Evolutionary conservation across 1,140 invertebrate species (phyloP).

Genomic region (Mylabris phalerata): DNA sequence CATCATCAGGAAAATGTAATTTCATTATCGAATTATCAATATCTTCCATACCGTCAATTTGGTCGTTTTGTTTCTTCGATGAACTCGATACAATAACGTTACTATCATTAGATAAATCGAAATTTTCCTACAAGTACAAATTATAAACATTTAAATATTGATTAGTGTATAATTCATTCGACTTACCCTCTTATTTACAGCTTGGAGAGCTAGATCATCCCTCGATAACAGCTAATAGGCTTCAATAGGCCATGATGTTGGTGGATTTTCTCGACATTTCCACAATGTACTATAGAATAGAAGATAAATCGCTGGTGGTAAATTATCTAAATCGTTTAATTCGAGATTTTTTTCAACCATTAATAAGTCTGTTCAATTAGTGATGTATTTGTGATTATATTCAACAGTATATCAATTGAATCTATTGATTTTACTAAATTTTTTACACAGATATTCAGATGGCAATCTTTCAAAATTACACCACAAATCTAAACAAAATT

Average conservation of each 20-base stretch:
- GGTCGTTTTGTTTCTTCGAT: slow-evolving; percentile 42
- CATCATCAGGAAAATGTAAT: slow-evolving; percentile 65
- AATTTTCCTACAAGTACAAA: too few species aligned
- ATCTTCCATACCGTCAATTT: slow-evolving; percentile 61
- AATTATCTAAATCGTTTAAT: slow-evolving; percentile 58
- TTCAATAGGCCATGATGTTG: slow-evolving; percentile 65
- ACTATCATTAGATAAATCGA: too few species aligned
- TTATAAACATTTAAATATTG: too few species aligned
- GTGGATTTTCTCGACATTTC: slow-evolving; percentile 66
- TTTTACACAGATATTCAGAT: background rate
- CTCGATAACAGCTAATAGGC: slow-evolving; percentile 76
- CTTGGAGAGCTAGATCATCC: slow-evolving; percentile 63
- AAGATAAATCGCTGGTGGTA: slow-evolving; percentile 69
- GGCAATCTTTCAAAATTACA: slow-evolving; percentile 1
- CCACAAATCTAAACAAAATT: slow-evolving; percentile 25
- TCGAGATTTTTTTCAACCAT: slow-evolving; percentile 53
- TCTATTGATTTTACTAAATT: background rate
- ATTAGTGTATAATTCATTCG: too few species aligned
- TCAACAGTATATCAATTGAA: background rate
- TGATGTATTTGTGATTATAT: background rate
- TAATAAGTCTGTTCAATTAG: slow-evolving; percentile 27
- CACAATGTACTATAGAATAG: slow-evolving; percentile 69
- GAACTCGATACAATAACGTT: background rate
- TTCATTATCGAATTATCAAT: slow-evolving; percentile 50
- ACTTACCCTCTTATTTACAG: slow-evolving; percentile 32